These are phyloP conservation scores for Sapajus apella DNA, from an alignment of 2,113 vertebrate species.

Conservation along the genomic window DNA sequence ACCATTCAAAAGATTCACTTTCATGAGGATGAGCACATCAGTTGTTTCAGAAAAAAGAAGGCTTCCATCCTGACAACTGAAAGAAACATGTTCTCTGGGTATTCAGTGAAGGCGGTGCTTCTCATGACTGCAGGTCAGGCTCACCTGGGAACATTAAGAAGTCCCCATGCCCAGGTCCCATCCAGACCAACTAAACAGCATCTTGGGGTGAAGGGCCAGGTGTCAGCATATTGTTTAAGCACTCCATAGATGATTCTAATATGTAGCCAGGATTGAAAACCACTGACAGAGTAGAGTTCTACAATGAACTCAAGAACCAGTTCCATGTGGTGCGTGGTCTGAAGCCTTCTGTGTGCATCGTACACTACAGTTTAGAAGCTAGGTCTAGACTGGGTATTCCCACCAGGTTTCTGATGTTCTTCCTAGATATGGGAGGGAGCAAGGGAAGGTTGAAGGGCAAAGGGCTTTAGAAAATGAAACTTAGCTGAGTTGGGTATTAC, in stretches of 20 bases:
- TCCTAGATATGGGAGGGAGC: background rate
- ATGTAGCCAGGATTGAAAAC: background rate
- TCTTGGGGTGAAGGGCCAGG: background rate
- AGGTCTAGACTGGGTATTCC: background rate
- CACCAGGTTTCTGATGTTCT: background rate
- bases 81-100: background rate
- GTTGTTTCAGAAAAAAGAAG: background rate
- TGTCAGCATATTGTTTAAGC: background rate
- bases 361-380: background rate
- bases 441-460: background rate
- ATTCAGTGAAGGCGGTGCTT: background rate
- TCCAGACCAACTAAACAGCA: background rate
- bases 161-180: too few species aligned
- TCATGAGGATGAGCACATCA: background rate
- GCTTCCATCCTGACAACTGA: background rate
- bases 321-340: background rate
- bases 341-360: accelerated
- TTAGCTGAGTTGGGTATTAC: background rate
- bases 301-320: background rate
- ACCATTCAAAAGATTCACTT: background rate
- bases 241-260: background rate
- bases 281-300: background rate
- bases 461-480: background rate
- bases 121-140: background rate
- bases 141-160: background rate